phyloP scores from a whole-genome alignment of 2,113 vertebrate genomes.

The Hemibagrus wyckioides region DNA sequence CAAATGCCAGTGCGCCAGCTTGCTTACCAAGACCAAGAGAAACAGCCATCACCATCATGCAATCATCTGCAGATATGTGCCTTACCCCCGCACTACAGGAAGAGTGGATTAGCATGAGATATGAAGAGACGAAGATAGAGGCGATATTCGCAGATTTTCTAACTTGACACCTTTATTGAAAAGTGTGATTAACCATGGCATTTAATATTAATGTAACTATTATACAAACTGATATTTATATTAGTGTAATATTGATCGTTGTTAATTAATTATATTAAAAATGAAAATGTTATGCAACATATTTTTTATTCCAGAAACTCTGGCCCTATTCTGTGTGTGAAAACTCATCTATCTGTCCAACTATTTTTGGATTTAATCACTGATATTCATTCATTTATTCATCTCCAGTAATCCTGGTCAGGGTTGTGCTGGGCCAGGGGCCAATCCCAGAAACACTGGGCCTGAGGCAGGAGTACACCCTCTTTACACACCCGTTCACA shows the following conservation, averaged over 20 bases:
- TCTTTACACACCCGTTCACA: no score
- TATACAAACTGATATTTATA: background rate
- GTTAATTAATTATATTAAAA: background rate
- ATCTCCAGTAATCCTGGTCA: background rate
- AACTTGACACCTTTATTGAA: background rate
- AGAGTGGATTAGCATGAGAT: slow-evolving; percentile 8
- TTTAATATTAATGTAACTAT: background rate
- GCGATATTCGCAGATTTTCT: background rate
- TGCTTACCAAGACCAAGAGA: slow-evolving; percentile 50
- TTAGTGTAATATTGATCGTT: background rate
- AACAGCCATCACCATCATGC: slow-evolving; percentile 56
- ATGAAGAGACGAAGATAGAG: background rate
- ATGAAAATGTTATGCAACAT: background rate
- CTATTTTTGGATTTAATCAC: background rate
- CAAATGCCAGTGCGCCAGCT: slow-evolving; percentile 23
- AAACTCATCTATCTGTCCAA: background rate
- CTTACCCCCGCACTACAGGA: background rate
- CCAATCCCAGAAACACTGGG: background rate
- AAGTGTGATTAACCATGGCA: background rate
- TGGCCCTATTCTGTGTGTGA: background rate
- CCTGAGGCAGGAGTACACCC: background rate
- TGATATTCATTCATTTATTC: background rate
- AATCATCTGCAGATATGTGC: slow-evolving; percentile 50
- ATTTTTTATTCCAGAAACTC: background rate
- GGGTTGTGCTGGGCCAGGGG: background rate